Evolutionary conservation across 2,113 vertebrate species (phyloP).

Genomic region (Gallinago undulata): DNA sequence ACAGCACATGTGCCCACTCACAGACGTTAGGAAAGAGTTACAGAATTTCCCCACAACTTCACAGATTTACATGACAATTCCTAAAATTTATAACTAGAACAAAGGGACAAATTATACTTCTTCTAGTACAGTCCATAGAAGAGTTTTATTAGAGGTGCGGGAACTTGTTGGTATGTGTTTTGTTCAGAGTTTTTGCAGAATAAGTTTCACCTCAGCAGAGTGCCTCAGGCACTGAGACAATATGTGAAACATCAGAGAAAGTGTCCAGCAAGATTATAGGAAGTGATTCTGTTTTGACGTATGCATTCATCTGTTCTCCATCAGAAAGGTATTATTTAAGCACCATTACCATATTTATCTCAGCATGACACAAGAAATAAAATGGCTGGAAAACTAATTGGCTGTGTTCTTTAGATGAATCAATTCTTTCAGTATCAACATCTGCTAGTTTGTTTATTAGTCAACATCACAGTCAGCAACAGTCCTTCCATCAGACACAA

Average conservation of each 20-base stretch:
- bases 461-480: neutral
- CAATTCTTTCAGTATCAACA: neutral
- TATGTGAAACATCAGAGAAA: slow-evolving; percentile 2
- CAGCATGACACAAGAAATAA: neutral
- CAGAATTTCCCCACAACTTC: neutral
- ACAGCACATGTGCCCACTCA: neutral
- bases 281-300: neutral
- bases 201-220: neutral
- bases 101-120: neutral
- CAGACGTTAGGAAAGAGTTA: neutral
- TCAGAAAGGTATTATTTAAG: slow-evolving; percentile 5
- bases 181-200: neutral
- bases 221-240: neutral
- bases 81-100: neutral
- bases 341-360: neutral
- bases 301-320: neutral
- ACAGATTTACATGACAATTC: neutral
- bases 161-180: neutral
- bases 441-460: neutral
- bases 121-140: neutral
- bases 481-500: neutral
- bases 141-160: neutral
- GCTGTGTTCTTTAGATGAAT: slow-evolving; percentile 13
- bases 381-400: neutral
- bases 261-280: neutral